phyloP scores from a whole-genome alignment of 2,113 vertebrate species.

The Donacobius atricapilla region DNA sequence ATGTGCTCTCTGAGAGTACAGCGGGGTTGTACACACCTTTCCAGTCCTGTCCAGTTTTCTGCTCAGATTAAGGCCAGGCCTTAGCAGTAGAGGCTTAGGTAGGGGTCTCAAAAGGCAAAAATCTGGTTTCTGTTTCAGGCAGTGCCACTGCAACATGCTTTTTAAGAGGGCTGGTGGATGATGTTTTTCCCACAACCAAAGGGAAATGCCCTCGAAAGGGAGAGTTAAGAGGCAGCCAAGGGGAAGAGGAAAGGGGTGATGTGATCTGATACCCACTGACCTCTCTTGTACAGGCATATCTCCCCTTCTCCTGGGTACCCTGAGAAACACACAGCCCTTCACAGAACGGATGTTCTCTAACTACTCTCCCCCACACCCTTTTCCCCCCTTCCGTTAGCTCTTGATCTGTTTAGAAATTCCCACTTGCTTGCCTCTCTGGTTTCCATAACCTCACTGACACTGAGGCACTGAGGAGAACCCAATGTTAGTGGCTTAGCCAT shows the following conservation, averaged over 20 bases:
- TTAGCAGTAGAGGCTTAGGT: neutral
- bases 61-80: neutral
- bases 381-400: neutral
- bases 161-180: neutral
- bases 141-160: neutral
- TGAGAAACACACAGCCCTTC: slow-evolving; percentile 23
- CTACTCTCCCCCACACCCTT: neutral
- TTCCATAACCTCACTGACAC: slow-evolving; percentile 49
- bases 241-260: slow-evolving; percentile 50
- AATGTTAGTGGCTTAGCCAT: neutral
- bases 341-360: slow-evolving; percentile 8
- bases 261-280: slow-evolving; percentile 44
- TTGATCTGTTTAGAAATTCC: slow-evolving; percentile 36
- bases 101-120: neutral
- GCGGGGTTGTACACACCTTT: neutral
- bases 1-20: neutral
- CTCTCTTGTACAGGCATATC: slow-evolving; percentile 21
- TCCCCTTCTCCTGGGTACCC: slow-evolving; percentile 29
- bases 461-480: slow-evolving; percentile 2
- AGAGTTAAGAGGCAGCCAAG: slow-evolving; percentile 39
- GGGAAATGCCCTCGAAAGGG: slow-evolving; percentile 21
- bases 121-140: slow-evolving; percentile 4
- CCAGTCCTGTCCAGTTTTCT: neutral
- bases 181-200: slow-evolving; percentile 20
- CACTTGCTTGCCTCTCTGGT: slow-evolving; percentile 12